Conservation (phyloP, 2,888 invertebrate species). For the Anarsia innoxiella region DNA sequence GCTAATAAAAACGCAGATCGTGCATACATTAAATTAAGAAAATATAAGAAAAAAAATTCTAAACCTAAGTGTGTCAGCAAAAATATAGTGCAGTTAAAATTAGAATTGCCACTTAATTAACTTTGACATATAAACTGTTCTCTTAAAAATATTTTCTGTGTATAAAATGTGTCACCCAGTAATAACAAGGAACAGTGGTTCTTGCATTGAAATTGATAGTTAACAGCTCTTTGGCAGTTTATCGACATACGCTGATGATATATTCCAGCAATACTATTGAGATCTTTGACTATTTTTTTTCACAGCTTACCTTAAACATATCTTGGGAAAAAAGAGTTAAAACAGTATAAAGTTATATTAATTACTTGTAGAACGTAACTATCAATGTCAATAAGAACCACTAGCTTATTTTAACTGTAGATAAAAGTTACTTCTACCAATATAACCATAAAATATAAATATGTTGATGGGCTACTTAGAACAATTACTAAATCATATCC, state of each 20-base stretch:
- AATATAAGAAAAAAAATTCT: conserved; percentile 47
- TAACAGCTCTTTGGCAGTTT: neutral
- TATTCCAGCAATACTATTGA: neutral
- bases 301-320: no score
- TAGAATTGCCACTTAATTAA: conserved; percentile 71
- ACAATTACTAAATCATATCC: no score
- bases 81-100: conserved; percentile 71
- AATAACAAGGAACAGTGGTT: conserved; percentile 53
- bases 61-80: conserved; percentile 72
- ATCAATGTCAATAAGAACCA: conserved; percentile 34
- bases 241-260: neutral
- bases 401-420: conserved; percentile 56
- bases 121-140: conserved; percentile 66
- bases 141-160: conserved; percentile 73
- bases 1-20: conserved; percentile 72
- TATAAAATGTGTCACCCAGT: conserved; percentile 71
- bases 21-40: conserved; percentile 68
- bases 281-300: no score
- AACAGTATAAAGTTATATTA: no score
- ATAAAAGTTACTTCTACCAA: conserved; percentile 65
- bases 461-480: no score
- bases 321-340: no score
- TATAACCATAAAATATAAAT: no score
- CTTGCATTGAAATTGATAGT: neutral
- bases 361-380: no score